Base-by-base conservation (phyloP, 2,888 invertebrate species). In the Chorisops tibialis region DNA sequence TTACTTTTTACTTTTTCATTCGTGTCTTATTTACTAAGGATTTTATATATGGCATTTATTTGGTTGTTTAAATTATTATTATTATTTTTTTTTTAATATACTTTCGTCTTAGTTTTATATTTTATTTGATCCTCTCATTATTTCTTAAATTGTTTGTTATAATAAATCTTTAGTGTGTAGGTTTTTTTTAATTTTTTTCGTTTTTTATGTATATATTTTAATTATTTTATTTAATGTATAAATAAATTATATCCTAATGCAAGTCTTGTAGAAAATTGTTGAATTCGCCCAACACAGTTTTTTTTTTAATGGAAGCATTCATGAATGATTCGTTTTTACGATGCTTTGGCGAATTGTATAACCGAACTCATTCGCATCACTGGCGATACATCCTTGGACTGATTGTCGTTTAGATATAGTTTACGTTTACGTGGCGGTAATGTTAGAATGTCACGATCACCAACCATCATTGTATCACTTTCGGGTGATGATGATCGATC, bases 311-410 rank as follows among this genome's bases (percentile, higher is more conserved):
- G 12, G 19, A 14, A 16, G 14, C 41, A 41, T 41, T 41, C 30
- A 30, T 9, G 30, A 9, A 30, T 30, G 30, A 30, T 47, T 49
- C 19, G 24, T 24, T 49, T 51, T 81, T 85, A 79, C 75, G 82
- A 80, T 71, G 90, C 86, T 68, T 87, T 85, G 16, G 93, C 93
- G 74, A 91, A 93, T 69, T 91, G 91, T 74, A 93, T 93, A 51
- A 93, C 93, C 3, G 93, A 91, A 73, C 82, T 87, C 74, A 82
- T 79, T 61, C 83, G 77, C 69, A 79, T 74, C 61, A 76, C 75
- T 66, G 77, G 75, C 48, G 71, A 63, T 61, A 61, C 61, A 45
- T 61, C 56, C 79, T 80, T 63, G 7, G 65, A 71, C 71, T 63
- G 87, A 81, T 86, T 70, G 81, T 86, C 78, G 63, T 85, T 87